Conservation (phyloP, 2,888 invertebrate species). For the Archaeoteleia sp. region DNA sequence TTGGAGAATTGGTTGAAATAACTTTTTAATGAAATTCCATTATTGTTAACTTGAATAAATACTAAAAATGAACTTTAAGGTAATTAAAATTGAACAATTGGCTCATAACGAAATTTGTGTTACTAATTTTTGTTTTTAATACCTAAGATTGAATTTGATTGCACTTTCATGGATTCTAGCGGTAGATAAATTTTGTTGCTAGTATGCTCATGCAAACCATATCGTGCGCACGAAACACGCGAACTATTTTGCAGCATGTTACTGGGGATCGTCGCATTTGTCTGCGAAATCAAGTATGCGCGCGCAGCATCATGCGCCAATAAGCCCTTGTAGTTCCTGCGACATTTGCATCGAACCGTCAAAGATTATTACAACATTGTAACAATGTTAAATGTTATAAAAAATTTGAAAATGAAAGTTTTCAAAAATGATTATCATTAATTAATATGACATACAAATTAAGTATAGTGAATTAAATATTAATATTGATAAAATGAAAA, state of each 20-base stretch:
- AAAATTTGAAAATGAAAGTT: too few relatives aligned
- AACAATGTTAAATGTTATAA: conserved; percentile 7
- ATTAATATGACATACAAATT: too few relatives aligned
- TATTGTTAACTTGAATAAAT: too few relatives aligned
- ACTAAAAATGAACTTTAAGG: too few relatives aligned
- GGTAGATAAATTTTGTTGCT: conserved; percentile 28
- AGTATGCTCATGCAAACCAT: conserved; percentile 19
- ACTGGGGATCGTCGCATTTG: conserved; percentile 30
- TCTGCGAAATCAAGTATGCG: conserved; percentile 36
- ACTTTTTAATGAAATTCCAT: too few relatives aligned
- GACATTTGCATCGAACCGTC: conserved; percentile 32
- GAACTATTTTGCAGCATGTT: conserved; percentile 32
- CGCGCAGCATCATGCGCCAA: conserved; percentile 39
- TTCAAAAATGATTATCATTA: too few relatives aligned
- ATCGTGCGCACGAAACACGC: conserved; percentile 27
- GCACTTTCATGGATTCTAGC: conserved; percentile 22
- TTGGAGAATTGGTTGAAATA: too few relatives aligned
- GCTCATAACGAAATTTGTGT: conserved; percentile 1
- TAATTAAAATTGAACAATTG: conserved; percentile 6
- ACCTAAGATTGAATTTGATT: neutral
- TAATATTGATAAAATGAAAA: too few relatives aligned
- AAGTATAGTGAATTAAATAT: too few relatives aligned
- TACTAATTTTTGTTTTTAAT: too few relatives aligned
- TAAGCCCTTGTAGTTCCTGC: conserved; percentile 29
- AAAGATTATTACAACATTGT: conserved; percentile 14